These are phyloP conservation scores for Agrypnia vestita DNA, from an alignment of 1,140 invertebrate genomes.

Conservation along the genomic window DNA sequence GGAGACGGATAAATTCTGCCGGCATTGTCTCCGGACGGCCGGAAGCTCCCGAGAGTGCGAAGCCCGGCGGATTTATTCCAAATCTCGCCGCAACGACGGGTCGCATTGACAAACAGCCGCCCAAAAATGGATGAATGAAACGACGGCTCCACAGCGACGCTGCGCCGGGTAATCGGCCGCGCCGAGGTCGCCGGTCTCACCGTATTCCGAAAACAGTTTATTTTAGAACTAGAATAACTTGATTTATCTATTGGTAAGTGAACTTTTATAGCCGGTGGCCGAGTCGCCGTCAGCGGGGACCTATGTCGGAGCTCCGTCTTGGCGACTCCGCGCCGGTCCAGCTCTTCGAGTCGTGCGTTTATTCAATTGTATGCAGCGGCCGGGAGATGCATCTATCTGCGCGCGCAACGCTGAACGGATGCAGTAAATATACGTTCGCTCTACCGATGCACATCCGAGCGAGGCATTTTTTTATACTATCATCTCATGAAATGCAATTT, in stretches of 20 bases:
- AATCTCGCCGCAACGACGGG: background rate
- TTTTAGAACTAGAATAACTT: conserved; percentile 45
- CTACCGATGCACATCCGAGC: too few relatives aligned
- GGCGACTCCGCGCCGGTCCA: background rate
- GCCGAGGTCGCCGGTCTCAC: background rate
- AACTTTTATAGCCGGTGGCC: conserved; percentile 15
- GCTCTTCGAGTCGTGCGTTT: background rate
- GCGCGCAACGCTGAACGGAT: too few relatives aligned
- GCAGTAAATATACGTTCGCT: too few relatives aligned
- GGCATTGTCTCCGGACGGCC: background rate
- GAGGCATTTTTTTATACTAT: too few relatives aligned
- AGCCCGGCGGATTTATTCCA: background rate
- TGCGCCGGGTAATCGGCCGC: background rate
- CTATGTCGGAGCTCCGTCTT: background rate
- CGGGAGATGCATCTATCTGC: background rate
- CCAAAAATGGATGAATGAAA: background rate
- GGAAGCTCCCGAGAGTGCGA: too few relatives aligned
- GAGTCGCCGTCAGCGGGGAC: background rate
- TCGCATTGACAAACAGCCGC: background rate
- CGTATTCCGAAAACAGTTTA: conserved; percentile 41
- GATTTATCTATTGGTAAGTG: conserved; percentile 24
- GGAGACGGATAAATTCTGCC: background rate
- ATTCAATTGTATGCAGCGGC: conserved; percentile 1
- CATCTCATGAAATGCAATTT: too few relatives aligned
- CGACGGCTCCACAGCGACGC: background rate